Conservation (phyloP, 1,140 invertebrate species). For the Meloidogyne hapla region DNA sequence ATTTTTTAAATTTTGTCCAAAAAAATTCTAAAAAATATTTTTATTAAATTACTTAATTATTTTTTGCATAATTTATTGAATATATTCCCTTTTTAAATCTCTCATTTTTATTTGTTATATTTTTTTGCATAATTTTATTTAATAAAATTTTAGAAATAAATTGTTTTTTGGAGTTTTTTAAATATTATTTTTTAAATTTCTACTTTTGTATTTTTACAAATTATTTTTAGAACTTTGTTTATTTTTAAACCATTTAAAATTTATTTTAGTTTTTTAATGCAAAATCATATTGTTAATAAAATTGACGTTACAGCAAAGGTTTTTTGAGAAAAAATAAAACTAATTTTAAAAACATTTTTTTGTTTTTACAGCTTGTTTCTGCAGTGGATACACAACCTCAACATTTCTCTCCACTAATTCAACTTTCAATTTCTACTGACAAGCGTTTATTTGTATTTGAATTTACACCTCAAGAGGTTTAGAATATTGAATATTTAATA, state of each 20-base stretch:
- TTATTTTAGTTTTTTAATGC: conserved; percentile 1
- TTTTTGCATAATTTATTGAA: not conserved
- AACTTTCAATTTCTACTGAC: conserved; percentile 32
- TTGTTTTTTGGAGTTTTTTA: not conserved
- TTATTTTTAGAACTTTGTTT: no score
- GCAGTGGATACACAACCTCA: not conserved
- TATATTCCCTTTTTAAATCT: not conserved
- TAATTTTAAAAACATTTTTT: not conserved
- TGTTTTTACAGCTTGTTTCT: not conserved
- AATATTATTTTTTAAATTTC: not conserved
- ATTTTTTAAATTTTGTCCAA: not conserved
- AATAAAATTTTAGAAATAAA: not conserved
- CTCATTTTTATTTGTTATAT: not conserved
- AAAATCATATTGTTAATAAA: not conserved
- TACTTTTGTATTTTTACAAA: not conserved
- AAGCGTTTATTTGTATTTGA: conserved; percentile 32
- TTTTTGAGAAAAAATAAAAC: no score
- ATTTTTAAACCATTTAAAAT: no score
- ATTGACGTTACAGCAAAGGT: not conserved
- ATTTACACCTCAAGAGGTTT: conserved; percentile 37
- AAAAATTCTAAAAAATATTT: not conserved
- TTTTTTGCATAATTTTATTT: not conserved
- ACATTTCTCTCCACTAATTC: conserved; percentile 29
- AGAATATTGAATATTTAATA: not conserved
- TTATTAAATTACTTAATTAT: not conserved